These are phyloP conservation scores for Vanacampus margaritifer DNA, from an alignment of 2,113 vertebrate species.

Conservation along the genomic window DNA sequence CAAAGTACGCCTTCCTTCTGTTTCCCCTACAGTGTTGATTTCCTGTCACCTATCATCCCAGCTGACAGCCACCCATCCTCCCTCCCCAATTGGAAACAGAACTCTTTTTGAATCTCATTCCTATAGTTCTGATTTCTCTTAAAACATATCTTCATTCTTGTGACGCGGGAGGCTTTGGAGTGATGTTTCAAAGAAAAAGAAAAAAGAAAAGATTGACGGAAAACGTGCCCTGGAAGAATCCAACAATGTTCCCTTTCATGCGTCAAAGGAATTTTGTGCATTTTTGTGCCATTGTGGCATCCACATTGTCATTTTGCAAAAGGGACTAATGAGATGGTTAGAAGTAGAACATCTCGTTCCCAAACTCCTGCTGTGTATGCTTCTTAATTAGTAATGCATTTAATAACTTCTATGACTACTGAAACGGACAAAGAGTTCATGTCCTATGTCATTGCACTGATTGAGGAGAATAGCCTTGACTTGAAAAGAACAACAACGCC, in stretches of 20 bases:
- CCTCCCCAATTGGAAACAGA: slow-evolving; percentile 13
- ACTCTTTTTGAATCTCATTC: slow-evolving; percentile 18
- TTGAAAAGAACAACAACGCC: slow-evolving; percentile 1
- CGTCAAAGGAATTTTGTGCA: neutral
- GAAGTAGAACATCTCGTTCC: slow-evolving; percentile 3
- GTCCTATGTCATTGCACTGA: neutral
- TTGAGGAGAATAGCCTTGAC: slow-evolving; percentile 18
- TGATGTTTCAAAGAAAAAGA: slow-evolving; percentile 1
- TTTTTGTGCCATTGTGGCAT: neutral
- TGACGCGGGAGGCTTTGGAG: slow-evolving; percentile 3
- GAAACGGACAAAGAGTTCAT: slow-evolving; percentile 17
- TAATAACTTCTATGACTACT: neutral
- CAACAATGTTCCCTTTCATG: neutral
- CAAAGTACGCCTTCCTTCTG: neutral
- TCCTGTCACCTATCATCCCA: slow-evolving; percentile 29
- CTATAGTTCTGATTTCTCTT: slow-evolving; percentile 25
- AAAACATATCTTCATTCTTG: neutral
- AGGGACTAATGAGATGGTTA: neutral
- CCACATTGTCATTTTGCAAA: neutral
- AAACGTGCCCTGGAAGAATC: slow-evolving; percentile 6
- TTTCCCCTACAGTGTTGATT: slow-evolving; percentile 65
- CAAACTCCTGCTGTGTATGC: slow-evolving; percentile 16
- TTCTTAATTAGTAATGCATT: neutral
- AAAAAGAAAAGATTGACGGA: neutral
- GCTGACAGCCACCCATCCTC: slow-evolving; percentile 14